These are phyloP conservation scores for Drosophila monieri DNA, from an alignment of 2,888 invertebrate species.

Conservation along the genomic window DNA sequence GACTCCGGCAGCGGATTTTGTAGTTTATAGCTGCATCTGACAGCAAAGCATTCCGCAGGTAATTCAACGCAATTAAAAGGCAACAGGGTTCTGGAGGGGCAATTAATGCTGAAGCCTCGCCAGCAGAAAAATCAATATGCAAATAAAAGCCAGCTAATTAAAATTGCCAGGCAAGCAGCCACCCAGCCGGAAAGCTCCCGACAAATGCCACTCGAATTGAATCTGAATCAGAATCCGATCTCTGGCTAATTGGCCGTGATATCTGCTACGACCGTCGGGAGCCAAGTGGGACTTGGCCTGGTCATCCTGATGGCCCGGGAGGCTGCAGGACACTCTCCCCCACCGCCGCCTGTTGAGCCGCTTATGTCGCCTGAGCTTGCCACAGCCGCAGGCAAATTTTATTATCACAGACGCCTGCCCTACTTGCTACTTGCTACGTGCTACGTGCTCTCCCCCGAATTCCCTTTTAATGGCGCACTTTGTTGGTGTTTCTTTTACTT, in stretches of 20 bases:
- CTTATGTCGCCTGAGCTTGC: conserved; percentile 48
- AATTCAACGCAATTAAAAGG: conserved; percentile 21
- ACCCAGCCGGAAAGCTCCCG: conserved; percentile 19
- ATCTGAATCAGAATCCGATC: conserved; percentile 7
- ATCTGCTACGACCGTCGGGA: conserved; percentile 32
- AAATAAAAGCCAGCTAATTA: conserved; percentile 45
- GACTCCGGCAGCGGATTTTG: background rate
- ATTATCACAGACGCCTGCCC: conserved; percentile 44
- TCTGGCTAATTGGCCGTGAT: conserved; percentile 55
- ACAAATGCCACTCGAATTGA: conserved; percentile 31
- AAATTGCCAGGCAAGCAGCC: conserved; percentile 23
- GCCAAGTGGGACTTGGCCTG: background rate
- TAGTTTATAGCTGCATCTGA: conserved; percentile 26
- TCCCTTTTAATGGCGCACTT: conserved; percentile 54
- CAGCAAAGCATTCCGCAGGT: conserved; percentile 21
- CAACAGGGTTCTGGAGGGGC: background rate
- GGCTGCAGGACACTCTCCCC: background rate
- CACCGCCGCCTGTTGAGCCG: conserved; percentile 55
- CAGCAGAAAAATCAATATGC: conserved; percentile 27
- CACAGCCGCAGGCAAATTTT: conserved; percentile 57
- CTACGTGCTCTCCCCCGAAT: conserved; percentile 1
- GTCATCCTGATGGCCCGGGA: background rate
- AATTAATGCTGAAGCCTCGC: conserved; percentile 49
- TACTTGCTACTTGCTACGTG: conserved; percentile 14
- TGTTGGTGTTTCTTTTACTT: conserved; percentile 52